Conservation (phyloP, 2,113 vertebrate species). For the Carettochelys insculpta region DNA sequence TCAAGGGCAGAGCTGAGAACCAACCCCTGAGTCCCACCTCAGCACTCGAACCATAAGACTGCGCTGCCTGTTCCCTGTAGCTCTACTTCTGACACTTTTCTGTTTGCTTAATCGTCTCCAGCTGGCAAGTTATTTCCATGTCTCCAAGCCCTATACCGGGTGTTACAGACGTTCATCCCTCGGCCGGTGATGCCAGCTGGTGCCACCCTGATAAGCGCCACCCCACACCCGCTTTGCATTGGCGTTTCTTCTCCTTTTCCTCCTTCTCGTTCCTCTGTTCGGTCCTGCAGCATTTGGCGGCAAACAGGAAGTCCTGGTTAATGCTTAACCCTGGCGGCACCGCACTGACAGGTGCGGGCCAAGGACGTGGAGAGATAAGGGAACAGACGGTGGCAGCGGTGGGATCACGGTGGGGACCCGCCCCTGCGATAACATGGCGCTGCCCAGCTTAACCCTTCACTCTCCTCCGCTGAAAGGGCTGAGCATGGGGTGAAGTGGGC, state of each 20-base stretch:
- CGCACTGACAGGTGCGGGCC: constrained; percentile 16
- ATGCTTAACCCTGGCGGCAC: not conserved
- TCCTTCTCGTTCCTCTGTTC: not conserved
- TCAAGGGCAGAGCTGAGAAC: not conserved
- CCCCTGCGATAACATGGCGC: constrained; percentile 3
- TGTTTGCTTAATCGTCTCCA: not conserved
- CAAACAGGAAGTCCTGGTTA: constrained; percentile 43
- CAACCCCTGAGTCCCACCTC: not conserved
- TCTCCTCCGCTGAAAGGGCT: not conserved
- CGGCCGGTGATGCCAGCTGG: not conserved
- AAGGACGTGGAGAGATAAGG: constrained; percentile 29
- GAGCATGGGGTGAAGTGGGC: not conserved
- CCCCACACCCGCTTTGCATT: not conserved
- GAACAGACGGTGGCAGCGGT: not conserved
- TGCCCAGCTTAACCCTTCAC: not conserved
- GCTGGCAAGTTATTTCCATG: not conserved
- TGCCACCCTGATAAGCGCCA: not conserved
- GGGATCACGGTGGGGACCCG: not conserved
- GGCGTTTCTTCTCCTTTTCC: not conserved
- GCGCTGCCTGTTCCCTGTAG: not conserved
- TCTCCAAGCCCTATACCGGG: not conserved
- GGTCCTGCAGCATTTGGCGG: not conserved
- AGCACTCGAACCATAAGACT: not conserved
- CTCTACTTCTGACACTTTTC: not conserved
- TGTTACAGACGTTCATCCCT: not conserved